These are phyloP conservation scores for Drosophila borealis DNA, from an alignment of 2,888 invertebrate species.

Conservation along the genomic window DNA sequence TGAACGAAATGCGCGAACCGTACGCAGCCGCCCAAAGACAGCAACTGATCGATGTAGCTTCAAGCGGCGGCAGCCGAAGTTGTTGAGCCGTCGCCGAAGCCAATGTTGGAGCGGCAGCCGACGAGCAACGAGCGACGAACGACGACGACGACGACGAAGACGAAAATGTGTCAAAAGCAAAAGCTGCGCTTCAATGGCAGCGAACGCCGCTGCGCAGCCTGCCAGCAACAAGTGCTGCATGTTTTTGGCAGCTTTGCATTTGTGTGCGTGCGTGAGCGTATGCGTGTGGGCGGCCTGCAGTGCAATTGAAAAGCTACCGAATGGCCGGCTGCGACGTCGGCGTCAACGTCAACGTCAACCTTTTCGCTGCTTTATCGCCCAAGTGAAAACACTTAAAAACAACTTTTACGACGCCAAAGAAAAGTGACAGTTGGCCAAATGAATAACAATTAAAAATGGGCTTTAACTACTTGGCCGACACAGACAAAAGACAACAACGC, in stretches of 20 bases:
- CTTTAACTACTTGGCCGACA: constrained; percentile 41
- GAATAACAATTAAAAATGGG: constrained; percentile 55
- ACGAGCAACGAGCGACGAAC: constrained; percentile 1
- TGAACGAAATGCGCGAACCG: constrained; percentile 53
- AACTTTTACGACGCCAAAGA: constrained; percentile 65
- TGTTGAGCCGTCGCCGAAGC: neutral
- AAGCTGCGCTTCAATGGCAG: constrained; percentile 62
- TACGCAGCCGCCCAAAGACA: constrained; percentile 69
- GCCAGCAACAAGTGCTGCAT: constrained; percentile 40
- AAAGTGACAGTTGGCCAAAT: constrained; percentile 72
- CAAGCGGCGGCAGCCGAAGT: constrained; percentile 33
- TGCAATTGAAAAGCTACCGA: constrained; percentile 34
- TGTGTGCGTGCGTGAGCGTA: constrained; percentile 18
- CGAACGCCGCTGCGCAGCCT: constrained; percentile 8
- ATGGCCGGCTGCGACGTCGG: constrained; percentile 15
- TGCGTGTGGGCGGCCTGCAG: constrained; percentile 40
- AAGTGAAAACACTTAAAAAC: constrained; percentile 71
- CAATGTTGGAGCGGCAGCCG: constrained; percentile 27
- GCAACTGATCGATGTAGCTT: constrained; percentile 72
- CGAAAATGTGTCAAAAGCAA: constrained; percentile 74
- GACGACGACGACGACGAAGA: constrained; percentile 14
- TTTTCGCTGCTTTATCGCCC: constrained; percentile 27
- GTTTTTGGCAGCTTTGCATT: constrained; percentile 28
- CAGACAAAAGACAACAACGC: constrained; percentile 31
- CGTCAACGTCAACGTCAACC: constrained; percentile 22